A percentile compares a stretch with the other conserved stretches of the same genome.
Conservation (phyloP, 2,888 invertebrate species). For the Yponomeuta malinellus region DNA sequence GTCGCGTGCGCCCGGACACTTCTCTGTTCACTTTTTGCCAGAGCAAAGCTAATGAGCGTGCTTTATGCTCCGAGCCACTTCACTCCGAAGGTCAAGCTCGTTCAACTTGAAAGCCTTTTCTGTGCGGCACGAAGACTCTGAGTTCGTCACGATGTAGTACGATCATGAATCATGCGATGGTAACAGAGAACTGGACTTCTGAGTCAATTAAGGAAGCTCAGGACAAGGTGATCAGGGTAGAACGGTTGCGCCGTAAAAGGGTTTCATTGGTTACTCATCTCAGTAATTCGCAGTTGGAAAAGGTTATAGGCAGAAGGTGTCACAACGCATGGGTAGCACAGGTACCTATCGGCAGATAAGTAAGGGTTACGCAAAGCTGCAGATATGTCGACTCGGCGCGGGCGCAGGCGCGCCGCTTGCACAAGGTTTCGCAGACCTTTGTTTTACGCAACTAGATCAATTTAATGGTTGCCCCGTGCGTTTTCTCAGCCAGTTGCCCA, state of each 20-base stretch:
- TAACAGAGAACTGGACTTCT: conserved; percentile 28
- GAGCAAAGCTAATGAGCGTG: conserved; percentile 37
- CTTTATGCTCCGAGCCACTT: conserved; percentile 44
- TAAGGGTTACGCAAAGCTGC: conserved; percentile 74
- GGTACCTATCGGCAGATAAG: conserved; percentile 65
- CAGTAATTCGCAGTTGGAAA: conserved; percentile 27
- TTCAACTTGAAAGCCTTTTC: conserved; percentile 43
- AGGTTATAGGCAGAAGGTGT: conserved; percentile 53
- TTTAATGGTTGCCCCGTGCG: conserved; percentile 70
- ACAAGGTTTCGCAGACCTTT: conserved; percentile 75
- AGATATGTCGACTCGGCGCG: conserved; percentile 65
- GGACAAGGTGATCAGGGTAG: conserved; percentile 22
- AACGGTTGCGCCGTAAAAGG: conserved; percentile 8
- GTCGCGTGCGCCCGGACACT: conserved; percentile 50
- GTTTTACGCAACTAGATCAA: conserved; percentile 75
- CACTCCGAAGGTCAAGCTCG: conserved; percentile 50
- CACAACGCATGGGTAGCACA: conserved; percentile 60
- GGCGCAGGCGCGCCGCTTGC: conserved; percentile 64
- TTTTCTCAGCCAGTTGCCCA: conserved; percentile 60
- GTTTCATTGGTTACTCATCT: conserved; percentile 2
- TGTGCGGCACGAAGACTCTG: conserved; percentile 36
- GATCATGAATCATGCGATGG: conserved; percentile 46
- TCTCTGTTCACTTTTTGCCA: conserved; percentile 46
- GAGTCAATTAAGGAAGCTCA: conserved; percentile 4
- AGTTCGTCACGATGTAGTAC: conserved; percentile 52